These are phyloP conservation scores for Ochropacha duplaris DNA, from an alignment of 2,888 invertebrate genomes.

Conservation along the genomic window DNA sequence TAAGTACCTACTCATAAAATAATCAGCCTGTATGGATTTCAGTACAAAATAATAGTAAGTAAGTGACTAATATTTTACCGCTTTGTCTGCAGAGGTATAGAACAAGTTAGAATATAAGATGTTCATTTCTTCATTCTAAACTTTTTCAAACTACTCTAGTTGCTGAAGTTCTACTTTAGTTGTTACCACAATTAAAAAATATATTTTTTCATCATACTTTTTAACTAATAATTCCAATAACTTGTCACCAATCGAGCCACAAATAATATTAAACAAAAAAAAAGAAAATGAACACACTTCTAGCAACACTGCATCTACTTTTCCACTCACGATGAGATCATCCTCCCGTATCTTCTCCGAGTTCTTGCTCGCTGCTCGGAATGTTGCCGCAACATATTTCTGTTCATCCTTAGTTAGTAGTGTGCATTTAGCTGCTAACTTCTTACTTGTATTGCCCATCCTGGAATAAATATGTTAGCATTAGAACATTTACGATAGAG, in stretches of 20 bases:
- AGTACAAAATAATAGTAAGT: no score
- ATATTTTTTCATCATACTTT: no score
- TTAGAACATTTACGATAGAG: neutral
- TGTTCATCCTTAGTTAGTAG: slow-evolving; percentile 85
- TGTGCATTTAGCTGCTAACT: slow-evolving; percentile 85
- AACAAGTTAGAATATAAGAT: no score
- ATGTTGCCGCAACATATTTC: slow-evolving; percentile 84
- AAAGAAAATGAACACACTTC: slow-evolving; percentile 78
- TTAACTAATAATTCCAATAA: slow-evolving; percentile 4
- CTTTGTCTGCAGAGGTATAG: no score
- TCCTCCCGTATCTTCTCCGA: slow-evolving; percentile 85
- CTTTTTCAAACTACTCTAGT: no score
- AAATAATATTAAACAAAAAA: slow-evolving; percentile 49
- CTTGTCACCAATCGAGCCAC: slow-evolving; percentile 38
- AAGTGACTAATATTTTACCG: no score
- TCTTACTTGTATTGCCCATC: slow-evolving; percentile 86
- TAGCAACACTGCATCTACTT: slow-evolving; percentile 73
- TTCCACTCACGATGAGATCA: slow-evolving; percentile 85
- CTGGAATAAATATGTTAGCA: slow-evolving; percentile 37
- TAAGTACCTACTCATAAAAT: no score
- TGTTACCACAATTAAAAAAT: no score
- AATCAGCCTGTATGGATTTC: no score
- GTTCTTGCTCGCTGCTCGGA: slow-evolving; percentile 85
- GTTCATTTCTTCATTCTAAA: no score
- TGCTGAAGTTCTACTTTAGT: no score